phyloP scores from a whole-genome alignment of 2,888 invertebrate species.

The Magallana nippona region DNA sequence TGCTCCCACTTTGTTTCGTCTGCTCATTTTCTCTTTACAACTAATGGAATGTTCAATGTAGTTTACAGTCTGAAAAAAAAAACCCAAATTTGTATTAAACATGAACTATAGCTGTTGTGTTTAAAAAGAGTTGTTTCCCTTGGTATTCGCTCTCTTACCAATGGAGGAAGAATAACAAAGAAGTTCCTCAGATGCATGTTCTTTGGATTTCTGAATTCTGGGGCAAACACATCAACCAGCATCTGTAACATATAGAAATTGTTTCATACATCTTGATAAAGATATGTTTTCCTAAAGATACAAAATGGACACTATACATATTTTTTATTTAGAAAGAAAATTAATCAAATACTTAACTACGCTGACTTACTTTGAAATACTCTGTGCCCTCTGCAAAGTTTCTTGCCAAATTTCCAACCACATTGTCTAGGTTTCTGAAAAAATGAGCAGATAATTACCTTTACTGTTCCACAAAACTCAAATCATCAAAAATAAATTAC shows the following conservation, averaged over 20 bases:
- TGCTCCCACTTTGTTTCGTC: constrained; percentile 92
- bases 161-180: constrained; percentile 93
- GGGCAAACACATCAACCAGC: constrained; percentile 94
- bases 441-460: neutral
- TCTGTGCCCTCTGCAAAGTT: constrained; percentile 94
- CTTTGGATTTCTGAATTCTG: constrained; percentile 91
- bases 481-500: no score
- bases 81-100: no score
- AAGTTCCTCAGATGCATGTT: constrained; percentile 95
- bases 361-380: constrained; percentile 86
- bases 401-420: constrained; percentile 88
- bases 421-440: constrained; percentile 86
- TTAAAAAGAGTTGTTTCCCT: neutral
- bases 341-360: neutral
- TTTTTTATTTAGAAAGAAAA: no score
- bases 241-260: constrained; percentile 82
- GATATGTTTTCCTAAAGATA: no score
- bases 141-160: constrained; percentile 74
- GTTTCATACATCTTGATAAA: neutral
- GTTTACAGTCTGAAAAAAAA: constrained; percentile 89
- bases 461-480: no score
- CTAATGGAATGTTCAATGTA: constrained; percentile 95
- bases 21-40: constrained; percentile 94
- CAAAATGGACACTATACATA: neutral
- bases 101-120: no score